Percentiles rank a stretch among this genome's conserved stretches.
These are phyloP conservation scores for Promerops cafer DNA, from an alignment of 2,113 vertebrate species.

Conservation along the genomic window DNA sequence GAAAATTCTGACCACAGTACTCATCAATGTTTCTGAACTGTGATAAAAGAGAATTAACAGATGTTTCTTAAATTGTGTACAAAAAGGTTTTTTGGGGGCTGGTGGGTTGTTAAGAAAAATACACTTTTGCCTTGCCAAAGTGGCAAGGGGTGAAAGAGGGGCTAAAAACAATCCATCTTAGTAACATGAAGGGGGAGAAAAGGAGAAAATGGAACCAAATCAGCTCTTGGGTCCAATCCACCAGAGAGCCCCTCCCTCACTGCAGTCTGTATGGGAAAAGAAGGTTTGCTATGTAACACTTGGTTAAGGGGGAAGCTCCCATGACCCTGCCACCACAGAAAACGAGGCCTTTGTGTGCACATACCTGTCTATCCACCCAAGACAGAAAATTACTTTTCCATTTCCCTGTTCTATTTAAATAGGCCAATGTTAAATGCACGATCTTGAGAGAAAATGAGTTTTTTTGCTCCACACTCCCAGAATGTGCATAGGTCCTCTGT, in stretches of 20 bases:
- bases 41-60: background rate
- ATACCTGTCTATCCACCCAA: rapidly evolving
- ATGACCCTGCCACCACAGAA: rapidly evolving
- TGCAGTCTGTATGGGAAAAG: background rate
- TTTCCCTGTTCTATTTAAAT: background rate
- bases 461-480: background rate
- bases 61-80: background rate
- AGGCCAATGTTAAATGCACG: background rate
- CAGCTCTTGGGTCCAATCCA: rapidly evolving
- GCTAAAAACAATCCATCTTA: background rate
- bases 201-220: background rate
- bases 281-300: rapidly evolving
- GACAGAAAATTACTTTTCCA: background rate
- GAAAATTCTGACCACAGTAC: background rate
- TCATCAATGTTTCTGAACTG: background rate
- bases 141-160: rapidly evolving
- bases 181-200: background rate
- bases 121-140: background rate
- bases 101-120: background rate
- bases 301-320: background rate
- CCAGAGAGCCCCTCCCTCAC: background rate
- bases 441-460: background rate
- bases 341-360: rapidly evolving
- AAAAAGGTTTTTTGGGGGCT: rapidly evolving
- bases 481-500: background rate